Evolutionary conservation across 2,888 invertebrate genomes (phyloP).

Genomic region (Rhingia campestris): DNA sequence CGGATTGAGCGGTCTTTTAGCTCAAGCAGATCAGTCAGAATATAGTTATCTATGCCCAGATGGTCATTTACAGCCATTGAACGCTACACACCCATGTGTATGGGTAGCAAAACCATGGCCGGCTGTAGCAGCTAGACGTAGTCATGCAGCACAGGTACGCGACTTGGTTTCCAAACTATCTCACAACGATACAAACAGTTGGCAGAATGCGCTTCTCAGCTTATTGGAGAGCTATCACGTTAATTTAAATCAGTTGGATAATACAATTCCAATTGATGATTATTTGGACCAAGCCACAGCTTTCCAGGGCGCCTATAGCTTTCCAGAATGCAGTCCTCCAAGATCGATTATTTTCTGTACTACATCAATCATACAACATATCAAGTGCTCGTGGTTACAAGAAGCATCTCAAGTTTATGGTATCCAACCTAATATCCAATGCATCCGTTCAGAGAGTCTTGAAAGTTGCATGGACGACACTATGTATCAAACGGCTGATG

Average conservation of each 20-base stretch:
- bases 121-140: slow-evolving; percentile 86
- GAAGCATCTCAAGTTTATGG: slow-evolving; percentile 90
- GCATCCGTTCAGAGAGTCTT: slow-evolving; percentile 85
- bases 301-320: slow-evolving; percentile 87
- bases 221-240: slow-evolving; percentile 86
- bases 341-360: slow-evolving; percentile 87
- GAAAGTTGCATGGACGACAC: slow-evolving; percentile 89
- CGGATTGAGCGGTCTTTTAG: slow-evolving; percentile 83
- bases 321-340: slow-evolving; percentile 87
- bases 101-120: slow-evolving; percentile 93
- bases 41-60: slow-evolving; percentile 91
- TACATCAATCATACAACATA: slow-evolving; percentile 87
- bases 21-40: slow-evolving; percentile 82
- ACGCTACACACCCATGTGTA: slow-evolving; percentile 86
- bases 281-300: slow-evolving; percentile 86
- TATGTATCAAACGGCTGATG: slow-evolving; percentile 86
- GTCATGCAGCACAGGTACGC: slow-evolving; percentile 84
- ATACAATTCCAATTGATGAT: slow-evolving; percentile 86
- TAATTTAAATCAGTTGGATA: slow-evolving; percentile 84
- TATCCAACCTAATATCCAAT: slow-evolving; percentile 91
- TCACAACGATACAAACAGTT: slow-evolving; percentile 81
- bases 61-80: slow-evolving; percentile 86
- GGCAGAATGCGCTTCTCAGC: slow-evolving; percentile 85
- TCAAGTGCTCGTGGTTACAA: slow-evolving; percentile 91
- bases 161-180: slow-evolving; percentile 83